Evolutionary conservation across 2,888 invertebrate genomes (phyloP).

Genomic region (Masnerella sp.): DNA sequence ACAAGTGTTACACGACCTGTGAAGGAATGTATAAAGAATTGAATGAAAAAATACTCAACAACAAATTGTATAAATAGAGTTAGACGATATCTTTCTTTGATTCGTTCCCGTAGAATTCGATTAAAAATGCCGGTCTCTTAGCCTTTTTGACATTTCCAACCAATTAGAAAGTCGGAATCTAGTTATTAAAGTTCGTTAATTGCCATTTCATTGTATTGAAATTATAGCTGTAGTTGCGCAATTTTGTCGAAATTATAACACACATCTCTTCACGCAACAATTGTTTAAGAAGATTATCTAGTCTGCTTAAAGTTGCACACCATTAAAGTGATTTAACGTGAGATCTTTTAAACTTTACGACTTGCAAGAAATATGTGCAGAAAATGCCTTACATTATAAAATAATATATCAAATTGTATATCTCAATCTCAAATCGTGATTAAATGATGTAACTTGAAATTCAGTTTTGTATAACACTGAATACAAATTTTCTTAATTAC

Average conservation of each 20-base stretch:
- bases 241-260: conserved; percentile 23
- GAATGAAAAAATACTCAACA: conserved; percentile 30
- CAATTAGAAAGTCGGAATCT: conserved; percentile 18
- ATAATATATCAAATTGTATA: conserved; percentile 5
- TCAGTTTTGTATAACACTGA: no score
- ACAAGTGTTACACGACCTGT: conserved; percentile 49
- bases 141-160: background rate
- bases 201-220: conserved; percentile 4
- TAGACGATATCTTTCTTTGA: conserved; percentile 47
- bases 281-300: conserved; percentile 38
- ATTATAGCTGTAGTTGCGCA: conserved; percentile 9
- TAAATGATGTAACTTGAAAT: conserved; percentile 11
- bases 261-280: conserved; percentile 22
- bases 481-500: no score
- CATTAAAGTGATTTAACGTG: conserved; percentile 24
- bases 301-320: conserved; percentile 26
- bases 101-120: conserved; percentile 11
- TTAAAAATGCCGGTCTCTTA: no score
- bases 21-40: conserved; percentile 43
- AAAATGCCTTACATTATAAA: conserved; percentile 8
- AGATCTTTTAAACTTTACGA: conserved; percentile 26
- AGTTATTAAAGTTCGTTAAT: conserved; percentile 4
- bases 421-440: conserved; percentile 1
- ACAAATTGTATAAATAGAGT: conserved; percentile 27
- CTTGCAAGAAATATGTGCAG: conserved; percentile 15